Conservation (phyloP, 2,113 vertebrate species). For the Rhinolophus ferrumequinum region DNA sequence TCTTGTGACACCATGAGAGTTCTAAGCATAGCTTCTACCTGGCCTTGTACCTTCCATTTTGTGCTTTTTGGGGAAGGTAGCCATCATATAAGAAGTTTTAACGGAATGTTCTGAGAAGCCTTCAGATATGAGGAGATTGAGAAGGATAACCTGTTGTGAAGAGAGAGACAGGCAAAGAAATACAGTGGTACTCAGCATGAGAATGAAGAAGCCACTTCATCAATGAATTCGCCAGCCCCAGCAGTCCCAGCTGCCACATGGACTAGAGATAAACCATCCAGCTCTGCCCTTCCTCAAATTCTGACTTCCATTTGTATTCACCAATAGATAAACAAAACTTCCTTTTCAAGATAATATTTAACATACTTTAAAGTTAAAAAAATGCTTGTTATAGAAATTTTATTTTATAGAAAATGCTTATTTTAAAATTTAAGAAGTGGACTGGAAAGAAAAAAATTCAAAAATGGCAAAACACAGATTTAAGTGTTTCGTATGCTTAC, state of each 20-base stretch:
- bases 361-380: neutral
- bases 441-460: neutral
- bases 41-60: neutral
- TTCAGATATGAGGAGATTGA: neutral
- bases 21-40: neutral
- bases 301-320: neutral
- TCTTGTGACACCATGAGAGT: neutral
- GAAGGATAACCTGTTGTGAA: neutral
- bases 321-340: neutral
- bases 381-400: neutral
- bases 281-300: neutral
- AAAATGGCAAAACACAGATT: neutral
- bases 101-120: neutral
- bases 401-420: too few relatives aligned
- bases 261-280: neutral
- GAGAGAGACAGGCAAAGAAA: neutral
- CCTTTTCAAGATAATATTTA: neutral
- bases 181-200: neutral
- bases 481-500: neutral
- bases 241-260: neutral
- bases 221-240: neutral
- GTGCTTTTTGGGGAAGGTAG: neutral
- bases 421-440: neutral
- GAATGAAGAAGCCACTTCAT: neutral
- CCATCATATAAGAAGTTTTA: neutral